Evolutionary conservation across 2,888 invertebrate species (phyloP).

Genomic region (Xestobium rufovillosum): DNA sequence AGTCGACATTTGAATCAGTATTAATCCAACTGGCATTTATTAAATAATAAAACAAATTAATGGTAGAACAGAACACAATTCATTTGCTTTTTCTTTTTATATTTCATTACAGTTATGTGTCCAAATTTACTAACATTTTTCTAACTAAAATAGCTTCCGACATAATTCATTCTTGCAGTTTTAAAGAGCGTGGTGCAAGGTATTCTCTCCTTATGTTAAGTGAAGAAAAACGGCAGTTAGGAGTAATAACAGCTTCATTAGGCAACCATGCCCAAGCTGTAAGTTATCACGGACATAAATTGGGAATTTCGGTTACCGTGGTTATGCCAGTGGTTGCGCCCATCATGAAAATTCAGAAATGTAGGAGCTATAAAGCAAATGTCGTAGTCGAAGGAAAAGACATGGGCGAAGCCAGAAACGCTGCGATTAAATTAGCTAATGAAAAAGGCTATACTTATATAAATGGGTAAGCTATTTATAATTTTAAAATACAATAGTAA

Average conservation of each 20-base stretch:
- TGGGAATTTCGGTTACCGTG: slow-evolving; percentile 61
- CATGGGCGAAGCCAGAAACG: slow-evolving; percentile 76
- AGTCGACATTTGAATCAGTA: no score
- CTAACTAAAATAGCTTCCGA: no score
- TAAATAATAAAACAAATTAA: no score
- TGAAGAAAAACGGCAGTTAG: slow-evolving; percentile 60
- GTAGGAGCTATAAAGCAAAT: slow-evolving; percentile 74
- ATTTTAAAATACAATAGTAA: neutral
- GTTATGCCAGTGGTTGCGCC: slow-evolving; percentile 96
- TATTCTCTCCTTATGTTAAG: slow-evolving; percentile 72
- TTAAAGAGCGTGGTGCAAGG: slow-evolving; percentile 90
- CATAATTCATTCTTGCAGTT: slow-evolving; percentile 56
- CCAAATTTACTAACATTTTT: no score
- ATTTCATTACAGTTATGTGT: no score
- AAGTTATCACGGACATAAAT: slow-evolving; percentile 58
- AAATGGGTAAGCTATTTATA: slow-evolving; percentile 61
- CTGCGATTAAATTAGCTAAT: slow-evolving; percentile 68
- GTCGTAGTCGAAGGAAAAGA: slow-evolving; percentile 77
- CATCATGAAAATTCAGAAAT: slow-evolving; percentile 91
- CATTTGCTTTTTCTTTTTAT: no score
- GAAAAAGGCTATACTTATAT: slow-evolving; percentile 71
- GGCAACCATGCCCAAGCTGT: slow-evolving; percentile 89
- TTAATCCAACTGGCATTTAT: no score
- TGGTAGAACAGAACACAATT: no score
- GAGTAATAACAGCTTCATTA: slow-evolving; percentile 88